phyloP scores from a whole-genome alignment of 1,140 invertebrate genomes.

The Meloidogyne hapla region DNA sequence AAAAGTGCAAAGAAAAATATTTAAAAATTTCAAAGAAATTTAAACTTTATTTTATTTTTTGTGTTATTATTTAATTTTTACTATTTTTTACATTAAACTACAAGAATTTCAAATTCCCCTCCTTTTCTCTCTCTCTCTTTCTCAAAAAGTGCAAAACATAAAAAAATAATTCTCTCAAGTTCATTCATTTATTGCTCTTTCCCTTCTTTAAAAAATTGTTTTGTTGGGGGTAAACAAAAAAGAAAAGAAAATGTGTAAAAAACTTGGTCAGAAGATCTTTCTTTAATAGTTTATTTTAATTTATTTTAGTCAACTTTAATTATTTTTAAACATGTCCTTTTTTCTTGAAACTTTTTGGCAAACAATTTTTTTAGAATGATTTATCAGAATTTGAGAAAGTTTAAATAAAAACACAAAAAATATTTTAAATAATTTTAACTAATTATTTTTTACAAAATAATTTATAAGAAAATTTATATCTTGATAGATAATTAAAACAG shows the following conservation, averaged over 20 bases:
- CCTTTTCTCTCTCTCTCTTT: background rate
- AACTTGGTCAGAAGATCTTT: background rate
- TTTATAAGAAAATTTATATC: no score
- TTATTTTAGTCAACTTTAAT: constrained; percentile 1
- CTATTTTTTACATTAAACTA: no score
- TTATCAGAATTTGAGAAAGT: no score
- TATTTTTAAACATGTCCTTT: background rate
- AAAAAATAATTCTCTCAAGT: background rate
- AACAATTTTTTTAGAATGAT: background rate
- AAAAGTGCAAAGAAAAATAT: constrained; percentile 2
- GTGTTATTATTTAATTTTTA: background rate
- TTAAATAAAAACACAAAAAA: no score
- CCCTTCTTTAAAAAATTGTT: background rate
- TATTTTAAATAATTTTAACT: no score
- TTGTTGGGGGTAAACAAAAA: background rate
- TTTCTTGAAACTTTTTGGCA: background rate
- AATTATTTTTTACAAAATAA: no score
- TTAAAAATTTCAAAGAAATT: background rate
- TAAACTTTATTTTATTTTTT: background rate
- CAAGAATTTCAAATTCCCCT: no score
- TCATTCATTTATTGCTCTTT: background rate
- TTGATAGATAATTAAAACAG: no score
- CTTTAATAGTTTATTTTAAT: background rate
- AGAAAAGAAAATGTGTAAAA: background rate
- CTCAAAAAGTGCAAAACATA: background rate